Base-by-base conservation (phyloP, 2,888 invertebrate genomes). In the Euplexia lucipara region DNA sequence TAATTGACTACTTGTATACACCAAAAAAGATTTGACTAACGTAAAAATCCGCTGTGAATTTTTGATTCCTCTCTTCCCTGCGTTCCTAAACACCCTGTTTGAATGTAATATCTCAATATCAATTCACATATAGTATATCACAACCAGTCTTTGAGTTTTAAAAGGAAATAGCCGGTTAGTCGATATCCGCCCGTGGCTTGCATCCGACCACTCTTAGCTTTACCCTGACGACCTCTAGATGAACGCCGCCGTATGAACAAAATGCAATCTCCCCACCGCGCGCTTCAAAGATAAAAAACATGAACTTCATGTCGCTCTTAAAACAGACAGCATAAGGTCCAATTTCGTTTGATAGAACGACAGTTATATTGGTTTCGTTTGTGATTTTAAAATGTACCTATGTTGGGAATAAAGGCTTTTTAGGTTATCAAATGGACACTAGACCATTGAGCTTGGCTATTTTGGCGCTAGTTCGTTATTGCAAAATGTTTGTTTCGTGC, bases 221-320 rank as follows among this genome's bases (percentile, higher is more conserved):
- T 82, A 74, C 81, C 81, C 81, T 79, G 74, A 26, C 86, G 86
- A 90, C 89, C 90, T 83, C 87, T 81, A 83, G 87, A 87, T 90
- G 90, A 90, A 83, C 88, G 84, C 83, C 88, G 84, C 83, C 81
- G 85, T 89, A 91, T 90, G 89, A 89, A 88, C 90, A 89, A 89
- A 90, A 91, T 90, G 91, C 91, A 91, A 91, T 92, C 90, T 91
- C 88, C 70, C 79, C 66, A 69, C 73, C 79, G 80, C 67, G 79
- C 74, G 79, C 75, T 83, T 89, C 84, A 90, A 88, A 89, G 87
- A 83, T 81, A 86, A 85, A 87, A 86, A 85, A 83, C 68, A 48
- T 37, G 62, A 79, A 72, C 57, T 61, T 48, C 10, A 49, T 26
- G 20, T 34, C 65, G 70, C 54, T 60, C 54, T 69, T 86, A 78